A percentile compares a stretch with the other conserved stretches of the same genome.
Evolutionary conservation across 2,888 invertebrate genomes (phyloP).

Genomic region (Lepidochitona cinerea): DNA sequence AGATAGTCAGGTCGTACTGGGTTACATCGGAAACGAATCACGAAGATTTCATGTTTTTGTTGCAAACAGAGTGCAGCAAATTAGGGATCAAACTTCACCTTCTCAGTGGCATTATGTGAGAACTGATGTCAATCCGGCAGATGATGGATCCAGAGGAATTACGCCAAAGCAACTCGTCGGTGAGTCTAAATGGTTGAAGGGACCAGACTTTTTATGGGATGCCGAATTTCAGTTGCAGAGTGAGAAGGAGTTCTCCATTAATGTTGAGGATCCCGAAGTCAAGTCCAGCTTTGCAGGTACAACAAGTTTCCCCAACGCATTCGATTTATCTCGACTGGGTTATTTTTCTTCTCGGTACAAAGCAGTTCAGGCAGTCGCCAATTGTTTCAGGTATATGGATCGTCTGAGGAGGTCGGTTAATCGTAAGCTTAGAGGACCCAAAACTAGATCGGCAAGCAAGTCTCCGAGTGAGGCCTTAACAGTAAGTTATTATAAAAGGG

Average conservation of each 20-base stretch:
- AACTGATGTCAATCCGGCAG: slow-evolving; percentile 26
- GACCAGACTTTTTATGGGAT: slow-evolving; percentile 25
- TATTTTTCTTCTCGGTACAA: too few species aligned
- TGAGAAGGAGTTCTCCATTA: neutral
- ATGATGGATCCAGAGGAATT: slow-evolving; percentile 25
- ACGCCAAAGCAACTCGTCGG: slow-evolving; percentile 5
- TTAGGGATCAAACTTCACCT: slow-evolving; percentile 16
- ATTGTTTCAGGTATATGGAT: too few species aligned
- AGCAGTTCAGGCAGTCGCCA: too few species aligned
- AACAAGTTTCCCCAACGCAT: too few species aligned
- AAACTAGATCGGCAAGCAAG: too few species aligned
- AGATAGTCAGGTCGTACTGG: slow-evolving; percentile 26
- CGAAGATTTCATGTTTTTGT: slow-evolving; percentile 26
- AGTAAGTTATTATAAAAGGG: too few species aligned
- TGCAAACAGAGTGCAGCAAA: slow-evolving; percentile 25
- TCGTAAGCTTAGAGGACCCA: too few species aligned
- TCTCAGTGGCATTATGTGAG: slow-evolving; percentile 31
- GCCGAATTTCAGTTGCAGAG: neutral
- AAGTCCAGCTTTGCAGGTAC: neutral
- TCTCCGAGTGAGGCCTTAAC: too few species aligned
- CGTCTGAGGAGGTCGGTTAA: too few species aligned
- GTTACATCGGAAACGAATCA: slow-evolving; percentile 27
- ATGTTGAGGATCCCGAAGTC: slow-evolving; percentile 23
- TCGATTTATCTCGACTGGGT: too few species aligned
- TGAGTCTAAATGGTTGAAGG: slow-evolving; percentile 16